These are phyloP conservation scores for Stomorhina lunata DNA, from an alignment of 2,888 invertebrate genomes.

Conservation along the genomic window DNA sequence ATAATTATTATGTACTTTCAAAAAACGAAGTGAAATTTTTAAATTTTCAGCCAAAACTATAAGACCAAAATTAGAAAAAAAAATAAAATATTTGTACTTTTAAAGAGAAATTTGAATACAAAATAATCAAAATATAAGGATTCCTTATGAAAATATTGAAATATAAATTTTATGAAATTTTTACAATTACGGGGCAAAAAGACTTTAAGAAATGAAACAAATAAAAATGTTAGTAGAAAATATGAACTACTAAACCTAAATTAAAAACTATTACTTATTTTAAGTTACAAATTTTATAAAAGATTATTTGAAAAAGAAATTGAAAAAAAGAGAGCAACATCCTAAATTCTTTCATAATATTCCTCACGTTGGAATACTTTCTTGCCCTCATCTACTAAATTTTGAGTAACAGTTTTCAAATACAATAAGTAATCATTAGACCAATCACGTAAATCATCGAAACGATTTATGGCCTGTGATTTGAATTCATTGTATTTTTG, in stretches of 20 bases:
- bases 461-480: slow-evolving; percentile 81
- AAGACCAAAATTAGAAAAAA: not conserved
- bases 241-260: too few relatives aligned
- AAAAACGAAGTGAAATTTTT: not conserved
- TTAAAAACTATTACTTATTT: too few relatives aligned
- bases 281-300: too few relatives aligned
- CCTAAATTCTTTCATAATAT: slow-evolving; percentile 74
- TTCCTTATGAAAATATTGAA: not conserved
- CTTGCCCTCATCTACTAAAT: slow-evolving; percentile 81
- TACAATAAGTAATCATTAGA: slow-evolving; percentile 80
- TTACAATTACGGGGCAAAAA: too few relatives aligned
- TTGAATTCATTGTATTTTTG: slow-evolving; percentile 79
- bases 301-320: not conserved
- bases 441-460: slow-evolving; percentile 81
- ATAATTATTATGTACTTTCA: not conserved
- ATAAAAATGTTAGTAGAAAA: too few relatives aligned
- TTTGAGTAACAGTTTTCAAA: slow-evolving; percentile 81
- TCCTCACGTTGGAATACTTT: slow-evolving; percentile 77
- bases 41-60: not conserved
- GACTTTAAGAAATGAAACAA: too few relatives aligned
- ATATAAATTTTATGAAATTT: too few relatives aligned
- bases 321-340: not conserved
- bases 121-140: slow-evolving; percentile 15
- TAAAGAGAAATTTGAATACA: slow-evolving; percentile 17
- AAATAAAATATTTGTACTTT: slow-evolving; percentile 39